Conservation (phyloP, 2,888 invertebrate genomes). For the Caenorhabditis sinica region DNA sequence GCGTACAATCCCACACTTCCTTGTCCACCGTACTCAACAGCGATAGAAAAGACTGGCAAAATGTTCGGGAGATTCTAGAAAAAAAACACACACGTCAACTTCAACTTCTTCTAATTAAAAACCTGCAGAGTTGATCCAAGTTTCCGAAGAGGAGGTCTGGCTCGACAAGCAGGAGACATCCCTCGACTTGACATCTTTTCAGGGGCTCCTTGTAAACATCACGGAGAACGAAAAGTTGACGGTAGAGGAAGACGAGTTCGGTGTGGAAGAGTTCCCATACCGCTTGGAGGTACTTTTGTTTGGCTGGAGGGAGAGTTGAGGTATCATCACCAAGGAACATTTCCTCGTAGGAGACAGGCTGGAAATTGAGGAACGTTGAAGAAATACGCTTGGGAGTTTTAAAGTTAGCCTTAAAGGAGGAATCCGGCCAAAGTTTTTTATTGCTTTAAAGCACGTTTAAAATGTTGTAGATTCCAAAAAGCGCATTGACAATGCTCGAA, state of each 20-base stretch:
- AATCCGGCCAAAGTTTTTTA: too few species aligned
- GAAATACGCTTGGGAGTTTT: background rate
- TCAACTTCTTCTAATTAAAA: background rate
- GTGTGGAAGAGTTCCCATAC: constrained; percentile 87
- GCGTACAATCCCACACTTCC: constrained; percentile 84
- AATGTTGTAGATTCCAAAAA: too few species aligned
- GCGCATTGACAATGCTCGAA: too few species aligned
- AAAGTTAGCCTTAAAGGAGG: too few species aligned
- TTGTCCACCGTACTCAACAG: constrained; percentile 81
- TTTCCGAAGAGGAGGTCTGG: constrained; percentile 87
- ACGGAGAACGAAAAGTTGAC: constrained; percentile 87
- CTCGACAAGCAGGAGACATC: constrained; percentile 87
- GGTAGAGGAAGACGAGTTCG: constrained; percentile 87
- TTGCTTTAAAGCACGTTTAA: too few species aligned
- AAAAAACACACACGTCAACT: background rate
- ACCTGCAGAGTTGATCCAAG: constrained; percentile 87
- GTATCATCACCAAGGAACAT: constrained; percentile 77
- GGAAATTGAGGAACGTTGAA: constrained; percentile 8
- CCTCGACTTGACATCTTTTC: constrained; percentile 88
- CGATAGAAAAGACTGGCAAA: constrained; percentile 81
- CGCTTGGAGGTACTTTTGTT: constrained; percentile 75
- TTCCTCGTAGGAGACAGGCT: constrained; percentile 80
- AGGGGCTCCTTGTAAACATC: constrained; percentile 88
- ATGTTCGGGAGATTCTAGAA: constrained; percentile 69
- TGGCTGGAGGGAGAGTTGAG: constrained; percentile 37